Conservation (phyloP, 2,888 invertebrate species). For the Tetragonula carbonaria region DNA sequence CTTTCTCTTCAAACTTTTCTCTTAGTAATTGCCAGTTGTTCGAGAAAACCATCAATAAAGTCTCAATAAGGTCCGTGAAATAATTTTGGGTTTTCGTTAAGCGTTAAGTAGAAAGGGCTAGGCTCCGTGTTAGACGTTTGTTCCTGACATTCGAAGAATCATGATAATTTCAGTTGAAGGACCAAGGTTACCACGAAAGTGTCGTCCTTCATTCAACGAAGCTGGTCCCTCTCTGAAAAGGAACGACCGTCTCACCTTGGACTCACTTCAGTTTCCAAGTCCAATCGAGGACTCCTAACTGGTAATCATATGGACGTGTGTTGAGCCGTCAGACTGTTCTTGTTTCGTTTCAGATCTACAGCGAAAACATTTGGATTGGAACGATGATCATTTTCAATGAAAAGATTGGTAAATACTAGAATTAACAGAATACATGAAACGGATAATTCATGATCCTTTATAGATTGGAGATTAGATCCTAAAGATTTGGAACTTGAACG, state of each 20-base stretch:
- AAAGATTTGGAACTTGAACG: too few relatives aligned
- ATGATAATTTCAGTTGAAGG: conserved; percentile 57
- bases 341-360: not conserved
- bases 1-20: conserved; percentile 6
- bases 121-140: conserved; percentile 40
- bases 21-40: conserved; percentile 52
- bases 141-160: conserved; percentile 65
- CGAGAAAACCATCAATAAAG: conserved; percentile 22
- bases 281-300: not conserved
- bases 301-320: not conserved
- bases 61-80: conserved; percentile 49
- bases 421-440: not conserved
- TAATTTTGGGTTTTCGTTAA: conserved; percentile 62
- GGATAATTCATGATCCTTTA: not conserved
- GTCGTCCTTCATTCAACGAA: conserved; percentile 64
- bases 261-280: conserved; percentile 21
- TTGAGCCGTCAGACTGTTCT: not conserved
- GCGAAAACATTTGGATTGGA: not conserved
- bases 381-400: not conserved
- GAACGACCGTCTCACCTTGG: conserved; percentile 26
- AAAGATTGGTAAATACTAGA: not conserved
- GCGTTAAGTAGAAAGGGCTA: conserved; percentile 33
- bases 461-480: not conserved
- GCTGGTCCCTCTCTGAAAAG: conserved; percentile 36
- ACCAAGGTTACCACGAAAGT: conserved; percentile 55